Evolutionary conservation across 64 coral and sea anemone species (phyloP).

Genomic region (Montipora foliosa): DNA sequence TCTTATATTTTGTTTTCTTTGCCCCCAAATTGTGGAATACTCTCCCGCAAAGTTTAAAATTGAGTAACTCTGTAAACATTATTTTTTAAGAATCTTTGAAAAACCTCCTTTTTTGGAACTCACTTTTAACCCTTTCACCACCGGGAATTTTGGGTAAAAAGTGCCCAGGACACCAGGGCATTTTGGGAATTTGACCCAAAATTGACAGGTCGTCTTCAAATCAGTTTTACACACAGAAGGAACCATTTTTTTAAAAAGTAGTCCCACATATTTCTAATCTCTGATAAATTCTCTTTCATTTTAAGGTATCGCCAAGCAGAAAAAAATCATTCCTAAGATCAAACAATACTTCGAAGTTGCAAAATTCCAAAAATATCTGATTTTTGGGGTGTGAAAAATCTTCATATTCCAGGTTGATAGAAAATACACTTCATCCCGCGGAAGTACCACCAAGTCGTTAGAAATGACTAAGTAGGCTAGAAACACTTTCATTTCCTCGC

Average conservation of each 20-base stretch:
- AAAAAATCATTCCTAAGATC: neutral
- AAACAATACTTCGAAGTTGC: constrained; percentile 2
- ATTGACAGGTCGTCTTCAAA: too few species aligned
- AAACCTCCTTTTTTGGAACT: too few species aligned
- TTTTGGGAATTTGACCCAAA: too few species aligned
- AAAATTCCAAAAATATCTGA: constrained; percentile 17
- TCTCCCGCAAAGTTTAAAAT: too few species aligned
- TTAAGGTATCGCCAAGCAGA: neutral
- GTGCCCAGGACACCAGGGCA: neutral
- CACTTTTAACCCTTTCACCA: constrained; percentile 2
- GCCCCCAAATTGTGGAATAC: too few species aligned
- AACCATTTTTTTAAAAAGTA: too few species aligned
- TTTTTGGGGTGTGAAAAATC: constrained; percentile 67
- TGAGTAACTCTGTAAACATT: too few species aligned
- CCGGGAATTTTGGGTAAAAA: constrained; percentile 13
- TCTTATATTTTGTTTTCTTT: too few species aligned
- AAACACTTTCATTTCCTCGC: constrained; percentile 58
- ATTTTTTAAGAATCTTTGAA: too few species aligned
- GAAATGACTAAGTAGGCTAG: constrained; percentile 52
- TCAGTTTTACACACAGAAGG: too few species aligned
- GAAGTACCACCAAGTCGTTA: constrained; percentile 57
- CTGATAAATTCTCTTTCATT: neutral
- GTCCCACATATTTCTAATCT: too few species aligned
- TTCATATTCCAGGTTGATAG: constrained; percentile 20
- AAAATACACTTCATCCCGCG: constrained; percentile 53